These are phyloP conservation scores for Osmoderma eremita DNA, from an alignment of 2,888 invertebrate species.

Conservation along the genomic window DNA sequence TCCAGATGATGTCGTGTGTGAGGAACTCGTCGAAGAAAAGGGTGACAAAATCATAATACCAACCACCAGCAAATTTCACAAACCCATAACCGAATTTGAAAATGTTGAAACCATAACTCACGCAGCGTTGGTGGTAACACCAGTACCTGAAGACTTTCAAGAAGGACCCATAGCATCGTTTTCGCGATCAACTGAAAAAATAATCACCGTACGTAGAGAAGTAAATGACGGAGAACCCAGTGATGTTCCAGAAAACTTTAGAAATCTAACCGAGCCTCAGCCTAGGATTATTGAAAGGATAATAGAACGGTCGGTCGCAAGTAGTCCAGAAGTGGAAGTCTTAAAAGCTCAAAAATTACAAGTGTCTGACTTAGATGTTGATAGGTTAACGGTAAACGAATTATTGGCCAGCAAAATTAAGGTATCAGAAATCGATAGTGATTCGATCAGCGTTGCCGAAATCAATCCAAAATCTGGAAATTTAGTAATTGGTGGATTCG, in stretches of 20 bases:
- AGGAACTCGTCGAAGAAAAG: slow-evolving; percentile 65
- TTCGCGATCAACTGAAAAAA: slow-evolving; percentile 51
- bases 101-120: slow-evolving; percentile 72
- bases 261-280: slow-evolving; percentile 54
- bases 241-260: slow-evolving; percentile 58
- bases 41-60: slow-evolving; percentile 55
- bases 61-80: slow-evolving; percentile 65
- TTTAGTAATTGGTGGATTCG: slow-evolving; percentile 74
- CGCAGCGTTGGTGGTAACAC: slow-evolving; percentile 73
- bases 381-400: slow-evolving; percentile 80
- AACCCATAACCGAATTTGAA: slow-evolving; percentile 70
- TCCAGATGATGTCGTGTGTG: slow-evolving; percentile 79
- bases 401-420: slow-evolving; percentile 82
- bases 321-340: slow-evolving; percentile 56
- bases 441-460: slow-evolving; percentile 77
- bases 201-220: slow-evolving; percentile 54
- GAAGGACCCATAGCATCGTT: slow-evolving; percentile 46
- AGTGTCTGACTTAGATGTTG: slow-evolving; percentile 81
- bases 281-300: slow-evolving; percentile 49
- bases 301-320: slow-evolving; percentile 52
- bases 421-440: slow-evolving; percentile 83
- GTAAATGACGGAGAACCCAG: slow-evolving; percentile 56
- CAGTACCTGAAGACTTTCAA: slow-evolving; percentile 51
- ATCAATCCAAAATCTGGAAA: slow-evolving; percentile 76
- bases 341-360: slow-evolving; percentile 72